Evolutionary conservation across 2,797 vertebrate genomes (phyloP).

Genomic region (Gephyroberyx darwinii): DNA sequence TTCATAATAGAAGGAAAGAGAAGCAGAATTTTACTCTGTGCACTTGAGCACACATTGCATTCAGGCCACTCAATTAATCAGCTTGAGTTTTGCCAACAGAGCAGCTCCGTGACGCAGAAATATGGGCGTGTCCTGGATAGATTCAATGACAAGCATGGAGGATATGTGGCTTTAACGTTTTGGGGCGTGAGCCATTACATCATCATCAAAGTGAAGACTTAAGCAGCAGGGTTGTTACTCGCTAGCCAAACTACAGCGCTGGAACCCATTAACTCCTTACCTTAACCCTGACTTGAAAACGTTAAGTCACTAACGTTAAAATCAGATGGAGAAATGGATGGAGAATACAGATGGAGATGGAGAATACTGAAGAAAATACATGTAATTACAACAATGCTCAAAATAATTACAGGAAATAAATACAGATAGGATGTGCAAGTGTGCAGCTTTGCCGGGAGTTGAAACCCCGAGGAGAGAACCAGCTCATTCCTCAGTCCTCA

Average conservation of each 20-base stretch:
- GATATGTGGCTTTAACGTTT: constrained; percentile 21
- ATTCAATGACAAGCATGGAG: constrained; percentile 16
- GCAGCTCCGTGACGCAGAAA: constrained; percentile 28
- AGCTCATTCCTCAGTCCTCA: constrained; percentile 7
- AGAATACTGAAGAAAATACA: not conserved
- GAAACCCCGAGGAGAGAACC: constrained; percentile 25
- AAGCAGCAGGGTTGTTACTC: not conserved
- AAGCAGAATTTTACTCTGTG: no score
- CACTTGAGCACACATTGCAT: not conserved
- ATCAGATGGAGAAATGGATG: no score
- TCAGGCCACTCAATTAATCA: constrained; percentile 7
- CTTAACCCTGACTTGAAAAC: no score
- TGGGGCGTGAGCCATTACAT: constrained; percentile 29
- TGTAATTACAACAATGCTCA: not conserved
- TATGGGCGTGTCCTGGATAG: constrained; percentile 1
- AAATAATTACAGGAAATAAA: not conserved
- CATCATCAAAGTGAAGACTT: not conserved
- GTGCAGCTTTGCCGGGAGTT: not conserved
- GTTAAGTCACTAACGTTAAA: no score
- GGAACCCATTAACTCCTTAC: constrained; percentile 4
- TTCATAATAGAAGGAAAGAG: no score
- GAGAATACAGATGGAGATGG: no score
- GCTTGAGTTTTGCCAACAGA: constrained; percentile 13
- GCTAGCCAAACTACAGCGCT: not conserved
- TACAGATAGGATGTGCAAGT: constrained; percentile 8